phyloP scores from a whole-genome alignment of 1,140 invertebrate species.

The Anoplolepis gracilipes region DNA sequence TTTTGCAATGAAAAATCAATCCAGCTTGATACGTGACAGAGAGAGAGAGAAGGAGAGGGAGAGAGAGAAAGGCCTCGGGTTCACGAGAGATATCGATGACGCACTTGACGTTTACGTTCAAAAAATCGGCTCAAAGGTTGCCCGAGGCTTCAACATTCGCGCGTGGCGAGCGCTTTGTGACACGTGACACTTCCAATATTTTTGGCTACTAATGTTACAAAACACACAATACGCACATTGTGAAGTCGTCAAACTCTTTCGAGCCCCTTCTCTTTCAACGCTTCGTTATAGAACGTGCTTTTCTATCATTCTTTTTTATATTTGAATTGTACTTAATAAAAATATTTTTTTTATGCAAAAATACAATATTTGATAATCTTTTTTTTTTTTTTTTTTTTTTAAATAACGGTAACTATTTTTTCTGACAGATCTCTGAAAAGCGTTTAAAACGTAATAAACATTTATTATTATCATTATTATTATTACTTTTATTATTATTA shows the following conservation, averaged over 20 bases:
- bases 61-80: not conserved
- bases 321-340: not conserved
- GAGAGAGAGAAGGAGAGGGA: not conserved
- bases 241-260: slow-evolving; percentile 42
- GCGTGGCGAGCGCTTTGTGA: slow-evolving; percentile 31
- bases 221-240: slow-evolving; percentile 49
- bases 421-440: not conserved
- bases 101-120: slow-evolving; percentile 39
- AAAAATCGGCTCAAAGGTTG: slow-evolving; percentile 49
- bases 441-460: not conserved
- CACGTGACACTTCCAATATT: slow-evolving; percentile 43
- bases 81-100: slow-evolving; percentile 45
- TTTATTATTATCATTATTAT: slow-evolving; percentile 22
- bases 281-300: not conserved
- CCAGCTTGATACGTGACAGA: not conserved
- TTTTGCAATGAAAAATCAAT: slow-evolving; percentile 49
- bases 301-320: slow-evolving; percentile 11
- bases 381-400: not conserved
- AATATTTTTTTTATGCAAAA: not conserved
- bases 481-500: not conserved
- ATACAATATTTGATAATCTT: slow-evolving; percentile 9
- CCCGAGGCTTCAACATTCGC: slow-evolving; percentile 4
- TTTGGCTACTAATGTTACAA: slow-evolving; percentile 47
- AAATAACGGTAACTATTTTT: not conserved
- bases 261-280: slow-evolving; percentile 22